Evolutionary conservation across 2,888 invertebrate species (phyloP), one percentile per base, ranked within the genome.

Genomic region (Agriopis marginaria): DNA sequence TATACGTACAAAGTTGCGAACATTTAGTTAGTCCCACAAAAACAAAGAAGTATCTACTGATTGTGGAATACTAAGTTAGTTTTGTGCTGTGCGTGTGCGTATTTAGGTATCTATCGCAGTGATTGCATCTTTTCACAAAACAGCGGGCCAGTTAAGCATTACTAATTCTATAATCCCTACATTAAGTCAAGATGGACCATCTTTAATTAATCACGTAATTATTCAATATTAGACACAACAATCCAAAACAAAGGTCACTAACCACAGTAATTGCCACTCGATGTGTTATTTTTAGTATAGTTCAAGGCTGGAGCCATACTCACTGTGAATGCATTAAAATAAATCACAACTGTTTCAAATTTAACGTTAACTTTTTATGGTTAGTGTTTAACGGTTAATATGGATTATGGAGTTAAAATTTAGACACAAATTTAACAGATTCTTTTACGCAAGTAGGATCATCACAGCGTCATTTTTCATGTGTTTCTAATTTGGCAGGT

Each of bases 221-320:
- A 63, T 70, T 56, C 62, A 55, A 45, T 45, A 45, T 42, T 53
- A 40, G 53, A 32, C 45, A 73, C 50, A 69, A 74, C 68, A 68
- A 70, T 70, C 63, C 40, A 61, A 65, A 54, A 47, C 45, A 73
- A 74, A 75, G 75, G 75, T 72, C 74, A 71, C 63, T 59, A 67
- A 72, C 66, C 66, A 66, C 65, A 50, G 66, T 66, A 68, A 71
- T 74, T 66, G 62, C 69, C 49, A 59, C 53, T 68, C 14, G 14
- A 66, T 59, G 68, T 66, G 44, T 56, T 74, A 71, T 68, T 68
- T 71, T 72, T 45, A 54, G 54, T 68, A 70, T 61, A 74, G 74
- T 76, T 76, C 76, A 76, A 72, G 76, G 74, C 47, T 61, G 32
- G 23, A 39, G 55, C 58, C 23, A 63, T 70, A 71, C 60, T 64